phyloP scores from a whole-genome alignment of 2,113 vertebrate genomes.

The Rhinoderma darwinii region DNA sequence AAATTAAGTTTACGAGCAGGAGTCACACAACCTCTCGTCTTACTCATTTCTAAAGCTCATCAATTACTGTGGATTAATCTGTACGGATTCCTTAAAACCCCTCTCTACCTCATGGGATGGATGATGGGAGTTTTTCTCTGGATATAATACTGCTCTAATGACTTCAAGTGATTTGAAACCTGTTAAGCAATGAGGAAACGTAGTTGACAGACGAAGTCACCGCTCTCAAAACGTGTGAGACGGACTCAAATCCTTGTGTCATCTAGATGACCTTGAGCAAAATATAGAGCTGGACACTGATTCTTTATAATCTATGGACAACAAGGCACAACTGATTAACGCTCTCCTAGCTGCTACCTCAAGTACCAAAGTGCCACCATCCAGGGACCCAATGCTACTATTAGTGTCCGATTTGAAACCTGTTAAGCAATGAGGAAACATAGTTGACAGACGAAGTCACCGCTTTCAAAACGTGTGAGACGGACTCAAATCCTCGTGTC shows the following conservation, averaged over 20 bases:
- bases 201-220: conserved; percentile 19
- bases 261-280: conserved; percentile 17
- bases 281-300: neutral
- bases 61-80: conserved; percentile 21
- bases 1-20: neutral
- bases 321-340: too few species aligned
- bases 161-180: conserved; percentile 34
- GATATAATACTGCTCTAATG: neutral
- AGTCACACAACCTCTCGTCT: conserved; percentile 7
- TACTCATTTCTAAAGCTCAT: conserved; percentile 19
- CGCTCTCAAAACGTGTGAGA: conserved; percentile 22
- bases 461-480: conserved; percentile 21
- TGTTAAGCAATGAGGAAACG: conserved; percentile 34
- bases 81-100: neutral
- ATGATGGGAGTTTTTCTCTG: neutral
- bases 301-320: too few species aligned
- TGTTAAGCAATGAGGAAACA: conserved; percentile 36
- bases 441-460: conserved; percentile 19
- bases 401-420: conserved; percentile 41
- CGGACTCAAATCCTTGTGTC: conserved; percentile 22
- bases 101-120: conserved; percentile 9
- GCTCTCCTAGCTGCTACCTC: too few species aligned
- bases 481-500: conserved; percentile 21
- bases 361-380: too few species aligned
- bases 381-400: too few species aligned